phyloP scores from a whole-genome alignment of 2,888 invertebrate genomes.

The Caenorhabditis sp. region DNA sequence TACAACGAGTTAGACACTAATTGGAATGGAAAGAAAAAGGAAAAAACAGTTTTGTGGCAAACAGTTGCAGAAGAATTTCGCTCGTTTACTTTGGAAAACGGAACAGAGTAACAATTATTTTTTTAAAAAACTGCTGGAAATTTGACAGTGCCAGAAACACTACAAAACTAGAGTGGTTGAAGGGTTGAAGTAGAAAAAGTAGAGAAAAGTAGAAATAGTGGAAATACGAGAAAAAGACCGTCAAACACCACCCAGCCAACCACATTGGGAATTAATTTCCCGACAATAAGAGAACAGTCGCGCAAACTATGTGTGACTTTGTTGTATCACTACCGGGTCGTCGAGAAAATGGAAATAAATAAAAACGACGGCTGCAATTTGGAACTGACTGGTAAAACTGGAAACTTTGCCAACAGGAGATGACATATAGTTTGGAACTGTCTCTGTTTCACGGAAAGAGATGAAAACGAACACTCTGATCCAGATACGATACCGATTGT shows the following conservation, averaged over 20 bases:
- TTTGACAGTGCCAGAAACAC: constrained; percentile 6
- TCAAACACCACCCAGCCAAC: background rate
- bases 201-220: background rate
- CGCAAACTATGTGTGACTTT: constrained; percentile 24
- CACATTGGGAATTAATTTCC: constrained; percentile 28
- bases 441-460: constrained; percentile 3
- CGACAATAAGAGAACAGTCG: constrained; percentile 14
- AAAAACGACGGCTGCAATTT: background rate
- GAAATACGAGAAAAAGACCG: constrained; percentile 6
- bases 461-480: constrained; percentile 13
- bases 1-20: constrained; percentile 14
- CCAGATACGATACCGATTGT: constrained; percentile 38
- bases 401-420: background rate
- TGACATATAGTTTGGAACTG: constrained; percentile 21
- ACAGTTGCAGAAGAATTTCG: background rate
- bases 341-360: background rate
- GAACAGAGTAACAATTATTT: constrained; percentile 1
- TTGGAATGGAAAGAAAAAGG: constrained; percentile 22
- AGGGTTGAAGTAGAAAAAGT: background rate
- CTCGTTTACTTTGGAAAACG: background rate
- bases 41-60: constrained; percentile 29
- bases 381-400: background rate
- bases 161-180: background rate
- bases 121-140: no score
- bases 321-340: constrained; percentile 18